phyloP scores from a whole-genome alignment of 2,797 vertebrate species.

The Agapornis canus region DNA sequence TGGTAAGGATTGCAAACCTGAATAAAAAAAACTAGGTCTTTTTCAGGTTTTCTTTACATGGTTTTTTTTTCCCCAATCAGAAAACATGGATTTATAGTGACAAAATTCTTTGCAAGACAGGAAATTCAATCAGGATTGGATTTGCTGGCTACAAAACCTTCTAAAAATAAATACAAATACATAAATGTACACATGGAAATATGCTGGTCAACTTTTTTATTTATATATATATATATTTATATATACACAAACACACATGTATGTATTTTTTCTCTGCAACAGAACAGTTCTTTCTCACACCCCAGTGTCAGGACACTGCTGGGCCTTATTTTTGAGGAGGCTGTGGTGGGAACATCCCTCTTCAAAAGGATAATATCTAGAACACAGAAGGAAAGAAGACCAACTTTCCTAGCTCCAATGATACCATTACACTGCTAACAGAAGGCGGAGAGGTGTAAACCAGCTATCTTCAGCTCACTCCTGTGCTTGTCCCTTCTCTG shows the following conservation, averaged over 20 bases:
- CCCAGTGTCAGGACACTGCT: neutral
- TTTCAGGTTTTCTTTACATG: neutral
- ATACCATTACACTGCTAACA: neutral
- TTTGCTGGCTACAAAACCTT: neutral
- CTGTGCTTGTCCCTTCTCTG: neutral
- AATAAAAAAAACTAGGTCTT: neutral
- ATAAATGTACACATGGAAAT: neutral
- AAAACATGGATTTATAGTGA: neutral
- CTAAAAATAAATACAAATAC: neutral
- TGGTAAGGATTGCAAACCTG: neutral
- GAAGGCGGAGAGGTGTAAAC: neutral
- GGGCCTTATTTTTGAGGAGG: neutral
- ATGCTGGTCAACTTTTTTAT: neutral
- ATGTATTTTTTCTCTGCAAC: neutral
- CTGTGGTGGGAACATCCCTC: neutral
- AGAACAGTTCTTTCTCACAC: neutral
- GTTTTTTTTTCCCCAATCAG: neutral
- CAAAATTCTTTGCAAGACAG: neutral
- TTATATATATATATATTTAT: too few species aligned
- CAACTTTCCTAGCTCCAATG: neutral
- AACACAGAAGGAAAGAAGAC: neutral
- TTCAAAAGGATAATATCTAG: neutral
- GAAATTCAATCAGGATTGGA: neutral
- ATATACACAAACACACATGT: accelerated
- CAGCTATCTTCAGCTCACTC: neutral